Evolutionary conservation across 2,888 invertebrate genomes (phyloP).

Genomic region (Oligia fasciuncula): DNA sequence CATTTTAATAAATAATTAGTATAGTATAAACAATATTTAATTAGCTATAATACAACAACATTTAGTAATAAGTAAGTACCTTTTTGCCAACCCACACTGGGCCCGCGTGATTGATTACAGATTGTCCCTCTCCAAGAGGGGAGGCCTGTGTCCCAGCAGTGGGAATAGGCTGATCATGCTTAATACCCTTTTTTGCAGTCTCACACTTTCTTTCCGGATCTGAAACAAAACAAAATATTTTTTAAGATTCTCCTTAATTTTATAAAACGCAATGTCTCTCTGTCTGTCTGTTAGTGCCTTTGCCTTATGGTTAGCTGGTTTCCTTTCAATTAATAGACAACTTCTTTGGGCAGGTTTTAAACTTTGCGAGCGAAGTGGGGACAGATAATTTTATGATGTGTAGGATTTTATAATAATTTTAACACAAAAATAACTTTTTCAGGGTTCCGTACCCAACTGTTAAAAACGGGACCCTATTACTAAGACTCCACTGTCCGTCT

Average conservation of each 20-base stretch:
- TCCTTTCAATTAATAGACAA: not conserved
- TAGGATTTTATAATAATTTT: not conserved
- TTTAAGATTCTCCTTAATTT: not conserved
- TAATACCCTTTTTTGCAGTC: not conserved
- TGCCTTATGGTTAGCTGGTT: not conserved
- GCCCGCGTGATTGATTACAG: not conserved
- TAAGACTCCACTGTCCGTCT: no score
- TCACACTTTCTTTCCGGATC: constrained; percentile 78
- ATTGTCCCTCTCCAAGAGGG: not conserved
- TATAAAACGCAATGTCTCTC: not conserved
- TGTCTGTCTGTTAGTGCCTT: not conserved
- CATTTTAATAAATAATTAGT: constrained; percentile 38
- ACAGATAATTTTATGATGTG: no score
- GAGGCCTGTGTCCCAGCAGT: not conserved
- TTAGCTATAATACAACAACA: not conserved
- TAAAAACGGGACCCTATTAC: no score
- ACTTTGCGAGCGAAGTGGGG: not conserved
- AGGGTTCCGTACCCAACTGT: not conserved
- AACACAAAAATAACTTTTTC: not conserved
- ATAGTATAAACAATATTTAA: constrained; percentile 14
- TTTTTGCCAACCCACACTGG: not conserved
- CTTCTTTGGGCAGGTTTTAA: not conserved
- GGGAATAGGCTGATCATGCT: not conserved
- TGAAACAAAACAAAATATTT: constrained; percentile 65
- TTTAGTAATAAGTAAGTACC: constrained; percentile 10